These are phyloP conservation scores for Tiphia femorata DNA, from an alignment of 2,888 invertebrate genomes.

Conservation along the genomic window DNA sequence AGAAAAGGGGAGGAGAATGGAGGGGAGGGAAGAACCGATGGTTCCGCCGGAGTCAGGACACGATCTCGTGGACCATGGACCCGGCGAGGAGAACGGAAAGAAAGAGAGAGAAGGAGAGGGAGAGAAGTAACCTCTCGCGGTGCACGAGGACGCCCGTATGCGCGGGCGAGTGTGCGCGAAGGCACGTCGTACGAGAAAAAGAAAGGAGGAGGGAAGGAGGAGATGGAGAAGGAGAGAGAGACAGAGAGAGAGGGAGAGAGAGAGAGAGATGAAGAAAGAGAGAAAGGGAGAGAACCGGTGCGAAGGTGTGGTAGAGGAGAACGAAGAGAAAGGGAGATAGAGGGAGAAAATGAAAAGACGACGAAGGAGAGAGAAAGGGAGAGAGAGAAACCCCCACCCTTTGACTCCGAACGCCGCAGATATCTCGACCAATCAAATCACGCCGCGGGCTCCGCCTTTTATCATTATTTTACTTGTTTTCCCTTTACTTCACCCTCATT, in stretches of 20 bases:
- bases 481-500: conserved; percentile 68
- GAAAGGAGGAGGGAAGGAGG: conserved; percentile 31
- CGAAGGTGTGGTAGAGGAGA: conserved; percentile 25
- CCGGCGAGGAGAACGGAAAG: conserved; percentile 28
- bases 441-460: conserved; percentile 69
- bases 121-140: conserved; percentile 16
- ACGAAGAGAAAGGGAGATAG: conserved; percentile 24
- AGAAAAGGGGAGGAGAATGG: conserved; percentile 29
- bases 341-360: conserved; percentile 32
- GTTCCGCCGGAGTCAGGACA: conserved; percentile 52
- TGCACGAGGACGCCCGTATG: no score
- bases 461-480: conserved; percentile 70
- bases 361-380: conserved; percentile 47
- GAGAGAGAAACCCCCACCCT: conserved; percentile 58
- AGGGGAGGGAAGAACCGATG: conserved; percentile 26
- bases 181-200: conserved; percentile 19
- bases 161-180: conserved; percentile 28
- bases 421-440: conserved; percentile 69
- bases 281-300: conserved; percentile 18
- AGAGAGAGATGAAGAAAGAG: conserved; percentile 19
- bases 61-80: conserved; percentile 54
- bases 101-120: conserved; percentile 33
- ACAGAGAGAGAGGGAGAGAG: conserved; percentile 29
- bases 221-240: conserved; percentile 34
- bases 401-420: conserved; percentile 65